Base-by-base conservation (phyloP, 1,140 invertebrate species). In the Sipha flava region DNA sequence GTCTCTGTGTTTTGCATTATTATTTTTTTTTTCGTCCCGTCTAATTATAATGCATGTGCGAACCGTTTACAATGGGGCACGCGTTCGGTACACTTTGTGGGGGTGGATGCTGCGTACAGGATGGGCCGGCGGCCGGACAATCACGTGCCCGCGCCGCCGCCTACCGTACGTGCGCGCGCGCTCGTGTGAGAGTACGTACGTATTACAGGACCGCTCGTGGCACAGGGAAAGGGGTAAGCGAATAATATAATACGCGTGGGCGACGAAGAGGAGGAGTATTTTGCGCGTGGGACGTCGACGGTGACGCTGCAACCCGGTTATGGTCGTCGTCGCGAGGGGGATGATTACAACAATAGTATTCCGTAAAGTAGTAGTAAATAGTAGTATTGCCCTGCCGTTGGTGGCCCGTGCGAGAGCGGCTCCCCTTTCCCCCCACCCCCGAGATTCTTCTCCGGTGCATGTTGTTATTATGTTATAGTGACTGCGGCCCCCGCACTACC, bases 221-320 rank as follows among this genome's bases (percentile, higher is more conserved):
- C n/a, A 62, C 18, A 31, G 29, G 31, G 59, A 64, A 64, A 64
- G 59, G 59, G 59, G 59, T 64, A 31, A 64, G 59, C 59, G 31
- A 64, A 31, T 31, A 37, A 64, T 64, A 37, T 12, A 10, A 12
- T 9, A 16, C n/a, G 37, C 34, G 62, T 16, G 62, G 34, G 59
- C n/a, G n/a, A 52, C 47, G 31, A 18, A 23, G n/a, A 37, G 40
- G 64, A 21, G 10, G 37, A 23, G 14, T 66, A n/a, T 66, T 66
- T 66, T 66, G 34, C 64, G n/a, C 64, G 64, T 66, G 64, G 64
- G 64, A 66, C 64, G 34, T n/a, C n/a, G n/a, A 34, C 31, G 59
- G 5, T 1, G 52, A 14, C 26, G 54, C 57, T 1, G 7, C 6
- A 18, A 18, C 57, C 26, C 57, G 59, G 29, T 34, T 29, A 21